Base-by-base conservation (phyloP, 2,797 vertebrate genomes). In the Schizopygopsis pylzovi region DNA sequence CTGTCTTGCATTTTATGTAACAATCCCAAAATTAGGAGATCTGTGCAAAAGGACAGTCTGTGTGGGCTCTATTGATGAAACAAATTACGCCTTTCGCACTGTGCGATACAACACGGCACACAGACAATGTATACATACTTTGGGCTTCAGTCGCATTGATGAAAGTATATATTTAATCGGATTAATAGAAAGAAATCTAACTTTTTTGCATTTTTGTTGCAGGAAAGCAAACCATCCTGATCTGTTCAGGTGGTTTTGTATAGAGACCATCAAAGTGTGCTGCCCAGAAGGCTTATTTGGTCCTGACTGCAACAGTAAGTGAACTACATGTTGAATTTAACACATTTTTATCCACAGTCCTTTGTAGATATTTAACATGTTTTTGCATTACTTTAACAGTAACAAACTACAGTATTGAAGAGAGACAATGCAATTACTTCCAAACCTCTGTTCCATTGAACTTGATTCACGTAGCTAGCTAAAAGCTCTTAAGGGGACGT, bases 191-290 rank as follows among this genome's bases (percentile, higher is more conserved):
- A 8, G 2, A 49, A 56, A 12, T 85, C 9, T 47, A 47, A 45
- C 5, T 13, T 52, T 12, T 85, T 85, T 80, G 47, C 63, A 86
- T 41, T 87, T 89, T 47, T 22, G 33, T 83, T 86, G n/a, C 90
- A 99, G 98, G 94, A 97, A 97, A 96, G 94, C 96, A 59, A 96
- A 97, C 82, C 91, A 97, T 78, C 97, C 98, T 0, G 96, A 98
- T 90, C 91, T 99, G 52, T 96, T 96, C 84, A 97, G 97, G n/a
- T 99, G 98, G 98, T 97, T 99, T 94, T 99, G 98, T 88, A 93
- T 98, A 87, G 95, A 97, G 78, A 96, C 96, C 0, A 93, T 97
- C 88, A 90, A 97, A 91, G 96, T 96, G 49, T 99, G 98, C 93
- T 99, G 98, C 83, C 94, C 95, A n/a, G 91, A 95, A 22, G 98